Conservation (phyloP, 2,797 vertebrate species). For the Capromys pilorides region DNA sequence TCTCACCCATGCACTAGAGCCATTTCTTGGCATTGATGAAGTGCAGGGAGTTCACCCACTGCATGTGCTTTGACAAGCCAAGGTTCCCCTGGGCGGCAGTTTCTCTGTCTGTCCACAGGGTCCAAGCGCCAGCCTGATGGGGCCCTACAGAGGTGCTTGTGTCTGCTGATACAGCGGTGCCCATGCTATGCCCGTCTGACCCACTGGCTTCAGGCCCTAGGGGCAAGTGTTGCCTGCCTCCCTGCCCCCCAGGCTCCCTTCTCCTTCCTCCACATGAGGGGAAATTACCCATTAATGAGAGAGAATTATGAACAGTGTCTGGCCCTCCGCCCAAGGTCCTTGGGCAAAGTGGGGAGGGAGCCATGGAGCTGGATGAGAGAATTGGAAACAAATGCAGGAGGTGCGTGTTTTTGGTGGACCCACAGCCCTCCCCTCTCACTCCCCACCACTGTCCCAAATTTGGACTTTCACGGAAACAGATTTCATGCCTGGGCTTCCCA, state of each 20-base stretch:
- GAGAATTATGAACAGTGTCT: conserved; percentile 72
- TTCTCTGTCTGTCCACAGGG: background rate
- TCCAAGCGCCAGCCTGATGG: background rate
- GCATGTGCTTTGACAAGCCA: background rate
- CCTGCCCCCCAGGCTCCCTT: background rate
- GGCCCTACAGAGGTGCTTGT: background rate
- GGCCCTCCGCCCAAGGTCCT: conserved; percentile 80
- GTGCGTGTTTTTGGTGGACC: conserved; percentile 66
- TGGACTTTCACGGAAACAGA: conserved; percentile 79
- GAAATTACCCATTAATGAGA: conserved; percentile 81
- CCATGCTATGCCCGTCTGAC: background rate
- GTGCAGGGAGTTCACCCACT: background rate
- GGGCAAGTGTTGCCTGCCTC: background rate
- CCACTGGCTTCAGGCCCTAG: background rate
- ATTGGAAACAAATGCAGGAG: conserved; percentile 81
- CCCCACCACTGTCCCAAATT: conserved; percentile 73
- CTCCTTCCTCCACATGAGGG: conserved; percentile 50
- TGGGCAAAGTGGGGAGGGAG: conserved; percentile 48
- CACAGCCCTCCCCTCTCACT: background rate
- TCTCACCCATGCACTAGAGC: background rate
- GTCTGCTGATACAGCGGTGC: background rate
- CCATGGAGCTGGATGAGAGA: conserved; percentile 48
- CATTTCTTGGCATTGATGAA: background rate
- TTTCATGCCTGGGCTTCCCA: conserved; percentile 80
- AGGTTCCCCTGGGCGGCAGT: background rate